Evolutionary conservation across 2,888 invertebrate genomes (phyloP).

Genomic region (Thereva unica): DNA sequence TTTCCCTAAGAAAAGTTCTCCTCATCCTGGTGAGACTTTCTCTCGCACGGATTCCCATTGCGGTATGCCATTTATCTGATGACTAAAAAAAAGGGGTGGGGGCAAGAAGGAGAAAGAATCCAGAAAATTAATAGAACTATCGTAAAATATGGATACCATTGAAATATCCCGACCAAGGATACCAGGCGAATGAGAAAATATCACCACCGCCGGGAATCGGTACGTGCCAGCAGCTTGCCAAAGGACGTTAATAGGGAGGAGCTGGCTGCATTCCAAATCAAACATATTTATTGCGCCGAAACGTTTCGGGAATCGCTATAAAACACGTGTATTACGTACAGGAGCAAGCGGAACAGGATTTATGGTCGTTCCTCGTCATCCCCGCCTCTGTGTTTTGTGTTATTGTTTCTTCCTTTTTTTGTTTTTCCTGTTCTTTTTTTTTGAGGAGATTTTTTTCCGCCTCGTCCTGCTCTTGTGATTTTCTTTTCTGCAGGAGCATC

Average conservation of each 20-base stretch:
- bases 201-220: conserved; percentile 12
- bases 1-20: no score
- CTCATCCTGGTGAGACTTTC: no score
- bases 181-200: conserved; percentile 7
- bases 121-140: conserved; percentile 31
- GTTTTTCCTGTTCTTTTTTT: not conserved
- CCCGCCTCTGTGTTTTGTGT: conserved; percentile 8
- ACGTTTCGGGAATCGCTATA: conserved; percentile 51
- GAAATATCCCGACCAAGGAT: conserved; percentile 15
- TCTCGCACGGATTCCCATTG: not conserved
- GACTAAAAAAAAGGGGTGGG: conserved; percentile 1
- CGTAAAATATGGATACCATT: conserved; percentile 32
- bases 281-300: conserved; percentile 55
- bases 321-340: conserved; percentile 35
- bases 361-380: conserved; percentile 22
- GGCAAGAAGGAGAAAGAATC: no score
- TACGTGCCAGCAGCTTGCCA: conserved; percentile 8
- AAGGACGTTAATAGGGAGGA: conserved; percentile 25
- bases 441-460: conserved; percentile 3
- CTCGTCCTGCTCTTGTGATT: not conserved
- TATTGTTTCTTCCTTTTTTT: conserved; percentile 20
- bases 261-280: conserved; percentile 50
- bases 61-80: conserved; percentile 23
- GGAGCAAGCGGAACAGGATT: conserved; percentile 30
- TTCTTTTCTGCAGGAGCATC: not conserved